phyloP scores from a whole-genome alignment of 1,140 invertebrate species.

The Aphaenogaster rudis region DNA sequence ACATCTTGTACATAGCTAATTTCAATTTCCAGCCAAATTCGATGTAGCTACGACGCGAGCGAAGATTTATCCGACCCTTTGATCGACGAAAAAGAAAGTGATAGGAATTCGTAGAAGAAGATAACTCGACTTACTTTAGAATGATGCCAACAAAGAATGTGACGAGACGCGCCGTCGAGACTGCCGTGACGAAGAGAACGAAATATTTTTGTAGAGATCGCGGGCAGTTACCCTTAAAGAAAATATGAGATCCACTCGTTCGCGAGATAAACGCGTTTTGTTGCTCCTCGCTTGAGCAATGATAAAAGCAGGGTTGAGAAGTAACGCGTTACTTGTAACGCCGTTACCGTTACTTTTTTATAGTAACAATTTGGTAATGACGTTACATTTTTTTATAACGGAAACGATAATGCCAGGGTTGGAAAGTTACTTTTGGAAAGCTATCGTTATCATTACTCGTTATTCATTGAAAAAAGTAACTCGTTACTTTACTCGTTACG shows the following conservation, averaged over 20 bases:
- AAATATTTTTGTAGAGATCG: slow-evolving; percentile 71
- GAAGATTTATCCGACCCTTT: neutral
- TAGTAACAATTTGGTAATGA: too few species aligned
- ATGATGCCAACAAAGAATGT: slow-evolving; percentile 45
- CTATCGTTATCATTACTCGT: too few species aligned
- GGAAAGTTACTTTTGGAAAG: too few species aligned
- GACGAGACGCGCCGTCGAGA: neutral
- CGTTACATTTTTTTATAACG: too few species aligned
- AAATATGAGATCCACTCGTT: slow-evolving; percentile 16
- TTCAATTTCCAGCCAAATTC: slow-evolving; percentile 47
- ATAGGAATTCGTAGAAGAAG: neutral
- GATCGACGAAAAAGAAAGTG: neutral
- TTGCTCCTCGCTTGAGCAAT: slow-evolving; percentile 34
- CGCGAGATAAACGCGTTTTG: slow-evolving; percentile 9
- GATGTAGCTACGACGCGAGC: slow-evolving; percentile 6
- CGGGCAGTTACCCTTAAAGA: slow-evolving; percentile 34
- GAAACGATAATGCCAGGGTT: too few species aligned
- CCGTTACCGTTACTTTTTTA: too few species aligned
- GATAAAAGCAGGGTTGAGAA: neutral
- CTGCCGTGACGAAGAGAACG: slow-evolving; percentile 36
- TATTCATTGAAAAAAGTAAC: too few species aligned
- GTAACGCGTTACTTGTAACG: too few species aligned
- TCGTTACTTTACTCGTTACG: too few species aligned
- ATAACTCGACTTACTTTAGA: neutral
- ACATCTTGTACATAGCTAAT: slow-evolving; percentile 48